Evolutionary conservation across 30 jellyfish, hydroid and myxozoan species (phyloP), one percentile per base, ranked within the genome.

Genomic region (Pseudorhiza aurosa): DNA sequence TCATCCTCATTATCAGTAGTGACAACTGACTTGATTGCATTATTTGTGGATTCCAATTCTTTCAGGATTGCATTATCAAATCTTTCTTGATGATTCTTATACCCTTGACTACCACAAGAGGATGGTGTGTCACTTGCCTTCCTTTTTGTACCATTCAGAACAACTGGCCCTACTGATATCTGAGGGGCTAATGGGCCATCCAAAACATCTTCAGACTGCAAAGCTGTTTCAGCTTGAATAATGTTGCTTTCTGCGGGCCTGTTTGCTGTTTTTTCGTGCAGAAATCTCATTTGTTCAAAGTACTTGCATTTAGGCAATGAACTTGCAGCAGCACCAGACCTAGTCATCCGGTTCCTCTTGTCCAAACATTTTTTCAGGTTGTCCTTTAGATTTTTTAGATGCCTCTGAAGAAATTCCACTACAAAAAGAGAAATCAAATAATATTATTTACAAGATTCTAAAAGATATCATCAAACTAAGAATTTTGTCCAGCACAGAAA

Each of bases 251-350:
- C 70, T 19, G 92, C 75, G 33, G 87, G 76, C 55, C 37, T 35
- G 58, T 67, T 82, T 40, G 72, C 72, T 28, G 73, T 55, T 57
- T 67, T 64, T 44, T 85, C 96, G 11, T 64, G 85, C 70, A 85
- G 68, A 55, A 85, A 72, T 75, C 44, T 72, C 85, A 85, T 46
- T 46, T 85, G 85, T 30, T 74, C 68, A 65, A 85, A 85, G 65
- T 85, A 73, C 74, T 85, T 85, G 78, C 96, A 85, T 67, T 75
- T 75, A 29, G 96, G 96, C 91, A 85, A 77, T 62, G 77, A 32
- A 15, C 53, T 28, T 46, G 96, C 91, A 37, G 91, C 96, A 29
- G 96, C 91, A 58, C 91, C 96, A 72, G 96, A 85, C 72, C 69
- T 37, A 42, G 78, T 74, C 80, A 77, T 42, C 49, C 76, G 58